phyloP scores from a whole-genome alignment of 2,797 vertebrate species.

The Carapus acus region DNA sequence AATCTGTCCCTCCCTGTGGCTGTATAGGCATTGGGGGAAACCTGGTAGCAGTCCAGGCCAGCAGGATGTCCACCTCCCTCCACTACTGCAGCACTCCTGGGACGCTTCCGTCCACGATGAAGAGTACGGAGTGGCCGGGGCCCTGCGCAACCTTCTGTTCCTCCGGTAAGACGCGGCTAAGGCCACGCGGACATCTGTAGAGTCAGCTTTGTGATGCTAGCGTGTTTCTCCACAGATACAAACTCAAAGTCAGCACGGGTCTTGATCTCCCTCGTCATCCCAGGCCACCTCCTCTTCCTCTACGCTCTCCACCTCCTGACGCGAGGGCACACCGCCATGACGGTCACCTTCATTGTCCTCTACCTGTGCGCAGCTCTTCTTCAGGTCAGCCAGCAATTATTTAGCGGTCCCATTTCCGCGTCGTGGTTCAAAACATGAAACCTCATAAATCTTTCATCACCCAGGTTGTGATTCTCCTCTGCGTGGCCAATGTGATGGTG shows the following conservation, averaged over 20 bases:
- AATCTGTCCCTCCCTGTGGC: neutral
- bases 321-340: slow-evolving; percentile 69
- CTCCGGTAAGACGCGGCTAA: slow-evolving; percentile 67
- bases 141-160: slow-evolving; percentile 77
- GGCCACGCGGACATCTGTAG: neutral
- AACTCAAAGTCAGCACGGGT: slow-evolving; percentile 84
- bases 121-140: slow-evolving; percentile 71
- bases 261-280: slow-evolving; percentile 77
- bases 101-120: slow-evolving; percentile 75
- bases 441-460: neutral
- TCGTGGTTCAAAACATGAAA: neutral
- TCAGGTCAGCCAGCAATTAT: slow-evolving; percentile 60
- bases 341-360: slow-evolving; percentile 70
- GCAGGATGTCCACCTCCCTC: slow-evolving; percentile 86
- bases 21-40: slow-evolving; percentile 82
- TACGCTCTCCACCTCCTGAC: slow-evolving; percentile 76
- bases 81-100: slow-evolving; percentile 80
- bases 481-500: slow-evolving; percentile 73
- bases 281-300: slow-evolving; percentile 84
- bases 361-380: slow-evolving; percentile 78
- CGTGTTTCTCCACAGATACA: slow-evolving; percentile 64
- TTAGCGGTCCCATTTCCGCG: no score
- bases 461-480: slow-evolving; percentile 81
- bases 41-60: slow-evolving; percentile 85
- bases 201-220: neutral